phyloP scores from a whole-genome alignment of 2,888 invertebrate genomes.

The Eurois occulta region DNA sequence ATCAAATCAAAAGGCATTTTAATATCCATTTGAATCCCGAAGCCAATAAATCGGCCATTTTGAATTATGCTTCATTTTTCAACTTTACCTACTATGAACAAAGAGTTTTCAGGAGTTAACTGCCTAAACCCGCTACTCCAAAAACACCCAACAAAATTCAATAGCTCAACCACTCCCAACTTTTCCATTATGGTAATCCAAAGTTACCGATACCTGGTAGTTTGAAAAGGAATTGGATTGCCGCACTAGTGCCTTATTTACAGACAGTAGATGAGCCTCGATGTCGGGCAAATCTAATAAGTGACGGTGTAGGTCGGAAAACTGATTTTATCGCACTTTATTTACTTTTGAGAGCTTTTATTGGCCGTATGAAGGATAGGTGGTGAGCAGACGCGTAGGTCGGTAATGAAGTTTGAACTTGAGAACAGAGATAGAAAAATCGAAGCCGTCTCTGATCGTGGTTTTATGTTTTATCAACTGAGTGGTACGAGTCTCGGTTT shows the following conservation, averaged over 20 bases:
- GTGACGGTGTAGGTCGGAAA: slow-evolving; percentile 68
- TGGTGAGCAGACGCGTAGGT: slow-evolving; percentile 4
- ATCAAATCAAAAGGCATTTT: neutral
- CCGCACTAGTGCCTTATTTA: slow-evolving; percentile 73
- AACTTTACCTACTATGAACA: neutral
- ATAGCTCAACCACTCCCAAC: slow-evolving; percentile 21
- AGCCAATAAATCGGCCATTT: neutral
- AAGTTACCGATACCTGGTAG: slow-evolving; percentile 59
- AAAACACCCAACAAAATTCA: slow-evolving; percentile 15
- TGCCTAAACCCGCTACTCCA: neutral
- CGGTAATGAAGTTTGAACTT: slow-evolving; percentile 20
- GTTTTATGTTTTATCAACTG: neutral
- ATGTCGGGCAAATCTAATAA: slow-evolving; percentile 76
- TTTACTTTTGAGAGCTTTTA: slow-evolving; percentile 66
- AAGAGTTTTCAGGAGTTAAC: neutral
- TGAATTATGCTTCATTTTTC: neutral
- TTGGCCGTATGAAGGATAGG: slow-evolving; percentile 44
- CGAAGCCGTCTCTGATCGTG: too few relatives aligned
- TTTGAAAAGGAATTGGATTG: slow-evolving; percentile 72
- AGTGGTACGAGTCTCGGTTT: too few relatives aligned
- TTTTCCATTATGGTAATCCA: slow-evolving; percentile 63
- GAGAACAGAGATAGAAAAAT: neutral
- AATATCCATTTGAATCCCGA: neutral
- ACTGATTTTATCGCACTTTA: slow-evolving; percentile 73
- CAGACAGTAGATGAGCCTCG: slow-evolving; percentile 73